Evolutionary conservation across 2,113 vertebrate species (phyloP), one percentile per base, ranked within the genome.

Genomic region (Pedionomus torquatus): DNA sequence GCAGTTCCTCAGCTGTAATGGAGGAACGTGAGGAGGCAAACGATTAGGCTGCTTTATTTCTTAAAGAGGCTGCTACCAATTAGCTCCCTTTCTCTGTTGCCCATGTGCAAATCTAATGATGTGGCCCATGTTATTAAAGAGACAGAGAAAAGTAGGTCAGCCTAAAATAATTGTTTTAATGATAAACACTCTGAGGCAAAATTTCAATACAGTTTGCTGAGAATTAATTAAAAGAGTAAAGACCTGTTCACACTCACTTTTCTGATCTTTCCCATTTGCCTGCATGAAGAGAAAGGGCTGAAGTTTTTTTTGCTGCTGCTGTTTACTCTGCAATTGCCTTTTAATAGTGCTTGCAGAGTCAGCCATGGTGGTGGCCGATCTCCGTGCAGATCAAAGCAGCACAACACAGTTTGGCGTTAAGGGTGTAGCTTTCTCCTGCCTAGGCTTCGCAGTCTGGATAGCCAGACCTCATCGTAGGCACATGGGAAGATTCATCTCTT

Each of bases 21-120:
- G 96, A 95, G 93, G 97, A 97, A 98, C 98, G 98, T 98, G 98
- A 98, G 98, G 95, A 96, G 69, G 97, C 98, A 98, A 96, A 93
- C 41, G 95, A 98, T 98, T 95, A 98, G 97, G 85, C 31, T 57
- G 92, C 94, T 89, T 92, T 72, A 64, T 72, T 68, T 94, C 96
- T 95, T 94, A 95, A 96, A 82, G 97, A 95, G 80, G 48, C 95
- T 78, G 89, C 97, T 82, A 72, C 93, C 96, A 97, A 97, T 97
- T 97, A 97, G 93, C 95, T 93, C 48, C 0, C 85, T 82, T 86
- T 61, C 78, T 94, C 91, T 54, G 64, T 58, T 91, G 85, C 89
- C 90, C 68, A 4, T 87, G 88, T 78, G 83, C 83, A 79, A 70
- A 82, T 52, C 91, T 96, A 97, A 96, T 85, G 96, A 95, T 83